Conservation (phyloP, 2,797 vertebrate genomes). For the Leptoclinus maculatus region DNA sequence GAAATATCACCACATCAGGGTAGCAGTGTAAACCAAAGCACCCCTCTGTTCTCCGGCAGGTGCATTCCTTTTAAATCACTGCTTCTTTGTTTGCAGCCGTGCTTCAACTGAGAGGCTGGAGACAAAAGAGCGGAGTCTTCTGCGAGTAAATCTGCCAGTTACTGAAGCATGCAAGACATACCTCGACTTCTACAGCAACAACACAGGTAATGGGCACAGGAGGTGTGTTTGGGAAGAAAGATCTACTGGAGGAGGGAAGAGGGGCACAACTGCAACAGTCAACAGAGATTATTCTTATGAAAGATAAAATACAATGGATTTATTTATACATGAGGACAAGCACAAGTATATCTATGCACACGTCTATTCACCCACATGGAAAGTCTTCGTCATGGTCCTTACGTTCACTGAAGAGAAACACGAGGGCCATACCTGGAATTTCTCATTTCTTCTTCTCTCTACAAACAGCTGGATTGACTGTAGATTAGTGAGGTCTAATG, state of each 20-base stretch:
- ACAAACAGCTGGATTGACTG: constrained; percentile 30
- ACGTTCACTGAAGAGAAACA: constrained; percentile 16
- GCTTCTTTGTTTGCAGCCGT: constrained; percentile 14
- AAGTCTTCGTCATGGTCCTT: constrained; percentile 4
- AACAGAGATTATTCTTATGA: constrained; percentile 6
- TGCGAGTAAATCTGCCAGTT: constrained; percentile 29
- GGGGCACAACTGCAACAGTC: not conserved
- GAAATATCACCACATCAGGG: constrained; percentile 13
- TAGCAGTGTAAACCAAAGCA: not conserved
- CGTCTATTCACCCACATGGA: not conserved
- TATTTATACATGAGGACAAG: constrained; percentile 5
- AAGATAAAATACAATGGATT: constrained; percentile 9
- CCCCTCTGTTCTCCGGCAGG: constrained; percentile 15
- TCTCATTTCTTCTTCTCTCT: constrained; percentile 1
- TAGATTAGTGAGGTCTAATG: constrained; percentile 28
- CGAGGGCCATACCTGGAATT: constrained; percentile 1
- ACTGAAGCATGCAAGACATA: constrained; percentile 14
- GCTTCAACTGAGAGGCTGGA: not conserved
- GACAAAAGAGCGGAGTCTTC: constrained; percentile 16
- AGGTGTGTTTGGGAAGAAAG: constrained; percentile 26
- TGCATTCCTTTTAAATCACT: constrained; percentile 30
- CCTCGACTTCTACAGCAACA: constrained; percentile 28
- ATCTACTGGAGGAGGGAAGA: constrained; percentile 14
- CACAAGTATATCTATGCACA: not conserved
- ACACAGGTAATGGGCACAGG: constrained; percentile 25